Evolutionary conservation across 2,797 vertebrate genomes (phyloP), one percentile per base, ranked within the genome.

Genomic region (Argyrosomus regius): DNA sequence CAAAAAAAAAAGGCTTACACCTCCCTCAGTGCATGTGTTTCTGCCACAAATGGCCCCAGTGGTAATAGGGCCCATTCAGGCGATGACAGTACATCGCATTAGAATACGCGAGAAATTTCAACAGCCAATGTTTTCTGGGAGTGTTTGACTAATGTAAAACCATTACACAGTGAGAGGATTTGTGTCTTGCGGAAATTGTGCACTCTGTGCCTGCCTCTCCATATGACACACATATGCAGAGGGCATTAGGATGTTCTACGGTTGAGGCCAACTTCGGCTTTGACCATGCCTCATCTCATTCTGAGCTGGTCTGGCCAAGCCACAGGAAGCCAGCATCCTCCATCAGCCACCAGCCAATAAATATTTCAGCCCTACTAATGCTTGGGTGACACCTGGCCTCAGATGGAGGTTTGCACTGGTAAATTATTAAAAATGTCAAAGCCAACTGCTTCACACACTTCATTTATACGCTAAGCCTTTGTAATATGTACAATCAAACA

Each of bases 341-440:
- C 93, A 90, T 94, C 90, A 93, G 93, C 93, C 91, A 82, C 87
- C 86, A 67, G 84, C 88, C 94, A 89, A 93, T 97, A 91, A 96
- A 97, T 96, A 96, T 96, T 96, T 96, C 87, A 96, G 79, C 87
- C 86, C 66, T 88, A 94, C 92, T 95, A 95, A 95, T 96, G 91
- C 90, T 88, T 91, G 85, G 88, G 95, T 93, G 95, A 96, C 96
- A 95, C 94, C 94, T 93, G 83, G 90, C 92, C 87, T 93, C 91
- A 91, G 90, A 94, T 85, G 78, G 91, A 93, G 92, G 92, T 96
- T 96, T 96, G 94, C 93, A 80, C 72, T 84, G 85, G 86, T 97
- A 87, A 97, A 97, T 97, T 96, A 97, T 97, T 97, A 92, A 97
- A 92, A 88, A 69, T 61, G 82, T 93, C 93, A 91, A 90, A 93